A percentile compares a stretch with the other conserved stretches of the same genome.
These are phyloP conservation scores for Nicator chloris DNA, from an alignment of 2,113 vertebrate genomes.

Conservation along the genomic window DNA sequence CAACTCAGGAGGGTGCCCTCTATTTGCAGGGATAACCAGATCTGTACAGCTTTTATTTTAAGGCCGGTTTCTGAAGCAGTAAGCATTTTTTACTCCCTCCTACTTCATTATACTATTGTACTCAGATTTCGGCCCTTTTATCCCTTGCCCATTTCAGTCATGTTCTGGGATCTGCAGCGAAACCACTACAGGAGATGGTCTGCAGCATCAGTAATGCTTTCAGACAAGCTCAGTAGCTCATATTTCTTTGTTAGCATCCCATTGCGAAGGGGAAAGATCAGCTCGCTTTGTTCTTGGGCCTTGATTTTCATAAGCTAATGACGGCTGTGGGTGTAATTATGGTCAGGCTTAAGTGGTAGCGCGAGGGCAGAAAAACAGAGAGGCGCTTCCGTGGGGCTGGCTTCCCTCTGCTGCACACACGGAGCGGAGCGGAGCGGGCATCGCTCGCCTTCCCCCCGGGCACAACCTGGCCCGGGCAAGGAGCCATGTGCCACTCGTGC, in stretches of 20 bases:
- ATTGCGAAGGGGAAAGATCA: background rate
- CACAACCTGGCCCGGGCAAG: background rate
- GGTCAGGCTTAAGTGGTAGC: slow-evolving; percentile 27
- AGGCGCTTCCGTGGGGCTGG: background rate
- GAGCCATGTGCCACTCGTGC: fast-evolving
- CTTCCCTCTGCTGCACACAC: fast-evolving
- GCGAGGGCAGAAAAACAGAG: background rate
- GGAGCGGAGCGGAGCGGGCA: fast-evolving
- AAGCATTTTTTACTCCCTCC: slow-evolving; percentile 61
- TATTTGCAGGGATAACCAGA: slow-evolving; percentile 59
- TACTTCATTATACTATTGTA: slow-evolving; percentile 59
- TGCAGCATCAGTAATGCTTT: slow-evolving; percentile 50
- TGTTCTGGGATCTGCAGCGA: slow-evolving; percentile 51
- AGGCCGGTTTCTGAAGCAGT: slow-evolving; percentile 56
- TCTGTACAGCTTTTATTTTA: slow-evolving; percentile 55
- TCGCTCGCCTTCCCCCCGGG: fast-evolving
- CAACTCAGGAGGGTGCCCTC: slow-evolving; percentile 60
- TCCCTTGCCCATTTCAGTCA: slow-evolving; percentile 55
- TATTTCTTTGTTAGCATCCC: slow-evolving; percentile 42
- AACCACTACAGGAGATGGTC: slow-evolving; percentile 59
- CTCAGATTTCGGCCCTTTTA: slow-evolving; percentile 60
- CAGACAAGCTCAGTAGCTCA: background rate
- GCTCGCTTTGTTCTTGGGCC: slow-evolving; percentile 30
- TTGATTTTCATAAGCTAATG: slow-evolving; percentile 45
- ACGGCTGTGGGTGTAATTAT: slow-evolving; percentile 20